These are phyloP conservation scores for Philereme vetulata DNA, from an alignment of 2,888 invertebrate genomes.

Conservation along the genomic window DNA sequence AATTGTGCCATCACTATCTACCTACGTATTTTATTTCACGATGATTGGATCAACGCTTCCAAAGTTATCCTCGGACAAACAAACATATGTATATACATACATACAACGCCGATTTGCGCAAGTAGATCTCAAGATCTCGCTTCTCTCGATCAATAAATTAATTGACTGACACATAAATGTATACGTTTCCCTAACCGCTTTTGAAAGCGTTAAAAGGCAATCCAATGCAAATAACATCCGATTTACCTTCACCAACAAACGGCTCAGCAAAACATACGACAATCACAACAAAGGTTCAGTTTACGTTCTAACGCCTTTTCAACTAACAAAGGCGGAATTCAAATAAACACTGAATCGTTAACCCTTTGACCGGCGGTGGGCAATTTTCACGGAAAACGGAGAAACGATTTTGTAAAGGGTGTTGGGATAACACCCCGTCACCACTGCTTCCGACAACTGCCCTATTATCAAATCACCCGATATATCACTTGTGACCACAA, in stretches of 20 bases:
- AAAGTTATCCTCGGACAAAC: too few relatives aligned
- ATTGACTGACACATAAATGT: background rate
- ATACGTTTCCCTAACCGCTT: background rate
- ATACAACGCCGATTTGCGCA: too few relatives aligned
- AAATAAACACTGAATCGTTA: slow-evolving; percentile 82
- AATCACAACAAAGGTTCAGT: slow-evolving; percentile 78
- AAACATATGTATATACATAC: too few relatives aligned
- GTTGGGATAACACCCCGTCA: slow-evolving; percentile 51
- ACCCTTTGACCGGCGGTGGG: slow-evolving; percentile 82
- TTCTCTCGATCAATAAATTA: too few relatives aligned
- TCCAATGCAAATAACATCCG: slow-evolving; percentile 24
- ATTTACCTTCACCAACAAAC: slow-evolving; percentile 39
- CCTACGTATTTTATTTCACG: too few relatives aligned
- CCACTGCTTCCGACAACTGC: slow-evolving; percentile 42
- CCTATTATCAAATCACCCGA: slow-evolving; percentile 47
- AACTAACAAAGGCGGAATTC: slow-evolving; percentile 81
- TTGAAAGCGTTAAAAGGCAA: slow-evolving; percentile 13
- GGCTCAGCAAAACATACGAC: slow-evolving; percentile 62
- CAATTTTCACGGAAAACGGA: slow-evolving; percentile 81
- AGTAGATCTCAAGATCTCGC: too few relatives aligned
- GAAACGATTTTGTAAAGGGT: slow-evolving; percentile 78
- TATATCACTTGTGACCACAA: background rate
- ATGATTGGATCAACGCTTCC: too few relatives aligned
- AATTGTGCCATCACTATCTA: too few relatives aligned
- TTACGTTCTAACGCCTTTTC: slow-evolving; percentile 82